A percentile compares a stretch with the other conserved stretches of the same genome.
These are phyloP conservation scores for Alloscopus bannaensis DNA, from an alignment of 2,888 invertebrate species.

Conservation along the genomic window DNA sequence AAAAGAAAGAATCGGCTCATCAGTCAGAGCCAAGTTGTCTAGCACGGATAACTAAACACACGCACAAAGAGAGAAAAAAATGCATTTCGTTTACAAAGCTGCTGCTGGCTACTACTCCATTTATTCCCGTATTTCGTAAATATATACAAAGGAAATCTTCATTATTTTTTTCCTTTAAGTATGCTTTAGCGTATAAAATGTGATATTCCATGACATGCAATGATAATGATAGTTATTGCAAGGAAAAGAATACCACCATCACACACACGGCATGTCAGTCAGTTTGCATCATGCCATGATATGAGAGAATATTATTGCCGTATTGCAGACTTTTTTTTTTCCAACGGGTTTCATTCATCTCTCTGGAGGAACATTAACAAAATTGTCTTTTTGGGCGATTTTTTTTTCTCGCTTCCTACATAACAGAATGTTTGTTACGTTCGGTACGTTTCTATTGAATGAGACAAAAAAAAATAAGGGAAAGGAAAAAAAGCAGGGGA, in stretches of 20 bases:
- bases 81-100: constrained; percentile 7
- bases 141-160: neutral
- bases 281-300: neutral
- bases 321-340: constrained; percentile 24
- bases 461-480: constrained; percentile 24
- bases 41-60: too few relatives aligned
- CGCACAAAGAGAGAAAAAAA: neutral
- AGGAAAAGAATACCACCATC: constrained; percentile 14
- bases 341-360: constrained; percentile 58
- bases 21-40: too few relatives aligned
- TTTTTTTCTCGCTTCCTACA: constrained; percentile 56
- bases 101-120: constrained; percentile 43
- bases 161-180: constrained; percentile 3
- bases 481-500: constrained; percentile 27
- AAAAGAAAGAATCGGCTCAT: too few relatives aligned
- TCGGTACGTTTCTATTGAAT: constrained; percentile 39
- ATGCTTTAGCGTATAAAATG: constrained; percentile 20
- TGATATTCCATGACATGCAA: constrained; percentile 36
- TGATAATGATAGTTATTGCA: constrained; percentile 43
- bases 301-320: constrained; percentile 14
- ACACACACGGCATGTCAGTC: neutral
- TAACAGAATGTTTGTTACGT: constrained; percentile 21
- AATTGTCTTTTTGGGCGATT: constrained; percentile 72
- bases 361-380: constrained; percentile 72
- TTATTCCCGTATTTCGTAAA: constrained; percentile 11